Base-by-base conservation (phyloP, 2,888 invertebrate species). In the Microctonus hyperodae region DNA sequence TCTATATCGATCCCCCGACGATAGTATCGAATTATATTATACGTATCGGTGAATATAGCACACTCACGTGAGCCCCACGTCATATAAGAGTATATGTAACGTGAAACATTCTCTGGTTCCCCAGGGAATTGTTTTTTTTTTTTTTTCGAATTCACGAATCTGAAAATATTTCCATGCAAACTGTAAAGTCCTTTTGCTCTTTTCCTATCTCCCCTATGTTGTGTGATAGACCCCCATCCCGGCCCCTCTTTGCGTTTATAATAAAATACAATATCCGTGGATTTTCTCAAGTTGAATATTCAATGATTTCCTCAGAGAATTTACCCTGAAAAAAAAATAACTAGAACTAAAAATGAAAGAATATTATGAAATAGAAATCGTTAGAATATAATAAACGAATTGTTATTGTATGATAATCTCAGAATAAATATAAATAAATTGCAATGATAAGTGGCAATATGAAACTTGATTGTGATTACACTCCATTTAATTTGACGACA, bases 251-350 rank as follows among this genome's bases (percentile, higher is more conserved):
- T n/a, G 75, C 78, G 80, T 82, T 82, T 79, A 82, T 81, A 83
- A 82, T 83, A 83, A 83, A 83, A 82, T 79, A 81, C 79, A 82
- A 82, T 83, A 83, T 83, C 78, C 81, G 75, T 78, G 83, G 83
- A 83, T 83, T 83, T 82, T 75, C 81, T 80, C 81, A 81, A 88
- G 89, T 88, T 89, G 90, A 89, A 89, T 90, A 90, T 88, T 88
- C 89, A 88, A 90, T 90, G 90, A 90, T 90, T 90, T 90, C 90
- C 90, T 90, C 87, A 84, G 90, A 90, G 90, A 90, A 88, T 82
- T 78, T 74, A 69, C 67, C 33, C 67, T 50, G 67, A 53, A 58
- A 68, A 58, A 56, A 69, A 65, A 44, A 64, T n/a, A n/a, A 62
- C n/a, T n/a, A 35, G 11, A 35, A 35, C 5, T 7, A 31, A 31